phyloP scores from a whole-genome alignment of 2,888 invertebrate genomes.

The Trachelus iudaicus region DNA sequence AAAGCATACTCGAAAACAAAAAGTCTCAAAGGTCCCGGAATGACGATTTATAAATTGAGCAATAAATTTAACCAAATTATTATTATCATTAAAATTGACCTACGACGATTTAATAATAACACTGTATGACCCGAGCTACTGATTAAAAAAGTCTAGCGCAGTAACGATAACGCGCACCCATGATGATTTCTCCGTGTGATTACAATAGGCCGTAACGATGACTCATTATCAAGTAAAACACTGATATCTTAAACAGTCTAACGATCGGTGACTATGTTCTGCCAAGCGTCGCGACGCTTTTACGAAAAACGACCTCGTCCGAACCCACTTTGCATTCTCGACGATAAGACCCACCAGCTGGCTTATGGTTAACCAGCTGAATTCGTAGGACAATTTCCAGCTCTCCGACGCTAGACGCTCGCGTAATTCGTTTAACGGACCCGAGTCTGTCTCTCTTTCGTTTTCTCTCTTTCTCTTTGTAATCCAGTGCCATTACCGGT shows the following conservation, averaged over 20 bases:
- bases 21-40: not conserved
- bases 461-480: not conserved
- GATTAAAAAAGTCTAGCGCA: not conserved
- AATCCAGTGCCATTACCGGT: not conserved
- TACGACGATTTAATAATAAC: conserved; percentile 23
- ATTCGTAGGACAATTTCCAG: not conserved
- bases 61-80: not conserved
- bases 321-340: not conserved
- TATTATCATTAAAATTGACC: not conserved
- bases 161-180: not conserved
- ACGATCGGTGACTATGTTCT: not conserved
- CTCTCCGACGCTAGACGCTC: not conserved
- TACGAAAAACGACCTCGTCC: not conserved
- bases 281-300: not conserved
- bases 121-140: conserved; percentile 38
- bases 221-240: not conserved
- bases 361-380: not conserved
- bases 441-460: not conserved
- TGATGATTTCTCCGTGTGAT: not conserved
- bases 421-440: not conserved
- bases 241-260: not conserved
- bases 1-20: not conserved
- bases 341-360: not conserved
- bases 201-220: not conserved
- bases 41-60: not conserved